Evolutionary conservation across 2,888 invertebrate genomes (phyloP).

Genomic region (Hemicrepidius hirtus): DNA sequence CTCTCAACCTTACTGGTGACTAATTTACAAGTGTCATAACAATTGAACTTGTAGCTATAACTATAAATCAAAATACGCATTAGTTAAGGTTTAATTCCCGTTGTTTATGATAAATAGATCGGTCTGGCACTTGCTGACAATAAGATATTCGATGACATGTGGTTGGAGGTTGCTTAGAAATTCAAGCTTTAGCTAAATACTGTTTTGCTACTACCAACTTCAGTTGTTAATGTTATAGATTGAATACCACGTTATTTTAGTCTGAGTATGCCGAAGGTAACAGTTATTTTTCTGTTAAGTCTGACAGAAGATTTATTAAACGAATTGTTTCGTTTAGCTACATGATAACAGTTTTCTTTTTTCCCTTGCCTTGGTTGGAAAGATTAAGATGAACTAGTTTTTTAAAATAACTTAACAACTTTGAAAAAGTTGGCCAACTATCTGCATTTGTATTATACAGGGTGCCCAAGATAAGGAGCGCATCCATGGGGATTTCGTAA

Average conservation of each 20-base stretch:
- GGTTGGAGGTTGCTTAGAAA: background rate
- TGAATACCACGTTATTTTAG: too few relatives aligned
- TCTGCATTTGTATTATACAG: too few relatives aligned
- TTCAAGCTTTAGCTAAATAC: background rate
- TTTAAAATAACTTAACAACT: too few relatives aligned
- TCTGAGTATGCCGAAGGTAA: background rate
- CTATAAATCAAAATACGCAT: conserved; percentile 57
- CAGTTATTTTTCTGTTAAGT: background rate
- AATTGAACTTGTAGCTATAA: conserved; percentile 57
- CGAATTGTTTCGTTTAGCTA: too few relatives aligned
- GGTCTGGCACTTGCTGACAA: conserved; percentile 36
- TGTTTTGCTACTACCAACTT: background rate
- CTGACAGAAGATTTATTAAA: too few relatives aligned
- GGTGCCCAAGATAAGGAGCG: too few relatives aligned
- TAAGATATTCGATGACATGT: conserved; percentile 34
- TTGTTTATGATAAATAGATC: conserved; percentile 45
- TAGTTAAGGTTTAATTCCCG: conserved; percentile 37
- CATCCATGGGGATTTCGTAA: too few relatives aligned
- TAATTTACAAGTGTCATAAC: conserved; percentile 63
- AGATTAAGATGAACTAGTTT: too few relatives aligned
- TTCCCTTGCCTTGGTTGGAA: too few relatives aligned
- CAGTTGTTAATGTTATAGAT: too few relatives aligned
- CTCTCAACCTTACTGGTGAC: conserved; percentile 55
- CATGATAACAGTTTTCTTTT: too few relatives aligned
- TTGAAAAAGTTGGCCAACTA: too few relatives aligned